Percentiles rank a stretch among this genome's conserved stretches.
These are phyloP conservation scores for Macrotis lagotis DNA, from an alignment of 2,113 vertebrate species.

Conservation along the genomic window DNA sequence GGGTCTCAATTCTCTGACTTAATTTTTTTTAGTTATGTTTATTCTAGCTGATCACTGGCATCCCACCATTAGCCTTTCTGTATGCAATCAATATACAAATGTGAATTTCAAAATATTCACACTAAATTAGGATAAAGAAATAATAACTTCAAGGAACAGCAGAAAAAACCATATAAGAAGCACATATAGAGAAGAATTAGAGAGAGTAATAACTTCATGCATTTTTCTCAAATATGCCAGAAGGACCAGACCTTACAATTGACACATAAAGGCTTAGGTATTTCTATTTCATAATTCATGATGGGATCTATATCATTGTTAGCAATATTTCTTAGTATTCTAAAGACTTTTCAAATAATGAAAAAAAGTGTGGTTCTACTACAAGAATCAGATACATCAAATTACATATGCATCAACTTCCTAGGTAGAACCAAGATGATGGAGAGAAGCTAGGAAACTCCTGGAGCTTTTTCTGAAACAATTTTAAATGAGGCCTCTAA, in stretches of 20 bases:
- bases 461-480: too few relatives aligned
- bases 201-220: too few relatives aligned
- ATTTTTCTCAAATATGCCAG: background rate
- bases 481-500: too few relatives aligned
- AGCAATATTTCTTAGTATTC: background rate
- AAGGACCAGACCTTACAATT: background rate
- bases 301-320: background rate
- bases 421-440: too few relatives aligned
- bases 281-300: background rate
- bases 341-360: background rate
- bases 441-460: too few relatives aligned
- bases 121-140: background rate
- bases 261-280: background rate
- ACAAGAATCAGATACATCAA: background rate
- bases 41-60: background rate
- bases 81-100: too few relatives aligned
- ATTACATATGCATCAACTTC: background rate
- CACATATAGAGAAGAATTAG: background rate
- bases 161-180: background rate
- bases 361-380: background rate
- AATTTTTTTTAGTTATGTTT: background rate
- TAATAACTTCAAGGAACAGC: background rate
- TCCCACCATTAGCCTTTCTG: background rate
- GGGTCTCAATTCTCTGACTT: background rate
- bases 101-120: too few relatives aligned